phyloP scores from a whole-genome alignment of 2,888 invertebrate species.

The Trissolcus japonicus region DNA sequence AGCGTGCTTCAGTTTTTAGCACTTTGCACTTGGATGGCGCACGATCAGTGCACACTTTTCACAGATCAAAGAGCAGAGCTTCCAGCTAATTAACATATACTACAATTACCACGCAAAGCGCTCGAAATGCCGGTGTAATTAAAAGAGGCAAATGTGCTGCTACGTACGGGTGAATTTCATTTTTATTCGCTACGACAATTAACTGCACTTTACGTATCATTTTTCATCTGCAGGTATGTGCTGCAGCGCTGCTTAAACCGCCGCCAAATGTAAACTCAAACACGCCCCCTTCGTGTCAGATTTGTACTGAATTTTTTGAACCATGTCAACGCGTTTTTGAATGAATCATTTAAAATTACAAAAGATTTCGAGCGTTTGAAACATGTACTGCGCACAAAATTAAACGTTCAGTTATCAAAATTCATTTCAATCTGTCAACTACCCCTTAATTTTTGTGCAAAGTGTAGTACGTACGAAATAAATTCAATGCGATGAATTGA shows the following conservation, averaged over 20 bases:
- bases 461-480: too few species aligned
- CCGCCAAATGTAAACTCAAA: conserved; percentile 24
- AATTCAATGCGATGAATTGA: background rate
- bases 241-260: conserved; percentile 28
- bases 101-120: conserved; percentile 38
- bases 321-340: background rate
- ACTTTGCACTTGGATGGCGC: conserved; percentile 26
- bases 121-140: conserved; percentile 43
- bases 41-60: conserved; percentile 35
- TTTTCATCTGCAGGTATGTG: conserved; percentile 37
- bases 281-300: conserved; percentile 23
- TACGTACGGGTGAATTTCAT: conserved; percentile 24
- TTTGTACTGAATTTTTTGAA: background rate
- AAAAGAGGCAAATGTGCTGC: conserved; percentile 31
- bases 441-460: too few species aligned
- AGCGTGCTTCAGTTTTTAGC: conserved; percentile 14
- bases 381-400: background rate
- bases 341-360: background rate
- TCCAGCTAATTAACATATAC: conserved; percentile 47
- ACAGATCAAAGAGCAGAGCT: conserved; percentile 39
- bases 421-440: too few species aligned
- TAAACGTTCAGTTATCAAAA: too few species aligned
- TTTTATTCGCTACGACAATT: conserved; percentile 48
- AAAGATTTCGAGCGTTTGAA: background rate
- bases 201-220: conserved; percentile 48